Conservation (phyloP, 2,888 invertebrate species). For the Prenolepis imparis region DNA sequence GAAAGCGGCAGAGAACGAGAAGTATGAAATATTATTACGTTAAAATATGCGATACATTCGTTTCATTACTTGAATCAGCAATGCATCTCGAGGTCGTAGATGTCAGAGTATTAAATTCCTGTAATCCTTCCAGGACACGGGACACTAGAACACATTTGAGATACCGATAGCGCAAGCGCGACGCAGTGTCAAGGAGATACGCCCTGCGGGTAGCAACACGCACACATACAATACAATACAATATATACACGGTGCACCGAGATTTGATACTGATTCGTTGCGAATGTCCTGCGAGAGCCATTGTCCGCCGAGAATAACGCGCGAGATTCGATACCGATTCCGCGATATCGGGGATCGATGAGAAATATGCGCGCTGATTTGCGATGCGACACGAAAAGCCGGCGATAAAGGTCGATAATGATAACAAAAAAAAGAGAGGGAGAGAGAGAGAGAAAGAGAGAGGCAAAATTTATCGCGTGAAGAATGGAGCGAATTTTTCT, state of each 20-base stretch:
- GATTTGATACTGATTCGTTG: conserved; percentile 64
- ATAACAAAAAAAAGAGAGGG: conserved; percentile 62
- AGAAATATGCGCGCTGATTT: conserved; percentile 73
- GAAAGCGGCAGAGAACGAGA: neutral
- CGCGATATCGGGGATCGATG: conserved; percentile 72
- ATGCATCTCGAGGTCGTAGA: conserved; percentile 34
- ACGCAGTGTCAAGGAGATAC: conserved; percentile 76
- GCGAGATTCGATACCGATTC: conserved; percentile 74
- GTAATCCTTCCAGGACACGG: conserved; percentile 71
- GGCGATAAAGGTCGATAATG: conserved; percentile 70
- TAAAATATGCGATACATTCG: conserved; percentile 13
- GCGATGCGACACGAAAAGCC: conserved; percentile 66
- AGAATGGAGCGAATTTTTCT: conserved; percentile 18
- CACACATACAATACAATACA: neutral
- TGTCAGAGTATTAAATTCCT: conserved; percentile 71
- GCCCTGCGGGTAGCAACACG: conserved; percentile 61
- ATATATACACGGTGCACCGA: conserved; percentile 47
- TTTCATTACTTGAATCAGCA: neutral
- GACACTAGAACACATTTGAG: conserved; percentile 63
- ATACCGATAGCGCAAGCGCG: conserved; percentile 75
- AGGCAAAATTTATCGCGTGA: conserved; percentile 23
- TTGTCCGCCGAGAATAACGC: conserved; percentile 73
- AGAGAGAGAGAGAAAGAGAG: too few relatives aligned
- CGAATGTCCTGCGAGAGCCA: conserved; percentile 70
- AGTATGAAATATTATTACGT: conserved; percentile 9